These are phyloP conservation scores for Gobio gobio DNA, from an alignment of 2,113 vertebrate species.

Conservation along the genomic window DNA sequence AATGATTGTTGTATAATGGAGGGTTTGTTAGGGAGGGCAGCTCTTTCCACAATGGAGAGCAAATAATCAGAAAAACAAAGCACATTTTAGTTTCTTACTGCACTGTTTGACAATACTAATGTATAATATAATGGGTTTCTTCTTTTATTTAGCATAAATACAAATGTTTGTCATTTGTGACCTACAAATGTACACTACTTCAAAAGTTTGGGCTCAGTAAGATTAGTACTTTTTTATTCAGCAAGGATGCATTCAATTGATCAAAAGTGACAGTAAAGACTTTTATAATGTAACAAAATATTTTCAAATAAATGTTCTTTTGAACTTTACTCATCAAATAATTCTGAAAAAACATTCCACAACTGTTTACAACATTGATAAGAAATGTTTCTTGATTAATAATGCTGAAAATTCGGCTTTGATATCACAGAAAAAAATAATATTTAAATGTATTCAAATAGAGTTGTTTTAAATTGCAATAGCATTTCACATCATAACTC, in stretches of 20 bases:
- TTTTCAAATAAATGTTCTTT: background rate
- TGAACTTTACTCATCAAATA: background rate
- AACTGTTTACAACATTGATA: background rate
- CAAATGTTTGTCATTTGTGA: constrained; percentile 9
- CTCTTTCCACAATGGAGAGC: background rate
- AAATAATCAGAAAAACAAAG: constrained; percentile 1
- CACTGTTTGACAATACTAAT: constrained; percentile 20
- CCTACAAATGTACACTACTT: background rate
- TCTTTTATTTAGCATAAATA: background rate
- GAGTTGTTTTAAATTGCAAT: background rate
- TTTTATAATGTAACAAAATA: background rate
- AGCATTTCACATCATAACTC: background rate
- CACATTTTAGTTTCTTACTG: constrained; percentile 3
- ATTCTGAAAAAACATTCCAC: background rate
- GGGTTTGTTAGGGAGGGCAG: background rate
- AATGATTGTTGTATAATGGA: background rate
- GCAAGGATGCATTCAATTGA: background rate
- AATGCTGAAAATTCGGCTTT: constrained; percentile 2
- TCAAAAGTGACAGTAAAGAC: background rate
- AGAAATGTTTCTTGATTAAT: background rate
- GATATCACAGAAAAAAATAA: background rate
- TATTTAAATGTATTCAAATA: background rate
- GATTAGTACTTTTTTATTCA: background rate
- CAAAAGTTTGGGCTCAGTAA: background rate
- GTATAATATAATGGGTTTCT: background rate